These are phyloP conservation scores for Stenoptilia bipunctidactyla DNA, from an alignment of 2,888 invertebrate species.

Conservation along the genomic window DNA sequence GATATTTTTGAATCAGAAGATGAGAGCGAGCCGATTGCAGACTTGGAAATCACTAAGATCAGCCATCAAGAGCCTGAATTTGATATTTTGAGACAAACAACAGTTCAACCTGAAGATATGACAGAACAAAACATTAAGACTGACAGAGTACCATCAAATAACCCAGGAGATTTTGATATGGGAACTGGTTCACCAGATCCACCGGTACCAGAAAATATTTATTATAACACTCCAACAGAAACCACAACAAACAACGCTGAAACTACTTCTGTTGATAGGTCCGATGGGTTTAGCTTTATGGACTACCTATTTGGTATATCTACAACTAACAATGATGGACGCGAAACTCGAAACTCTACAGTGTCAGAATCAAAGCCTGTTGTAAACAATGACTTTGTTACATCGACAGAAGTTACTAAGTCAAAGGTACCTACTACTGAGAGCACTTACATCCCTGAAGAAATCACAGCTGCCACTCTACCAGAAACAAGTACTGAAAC, in stretches of 20 bases:
- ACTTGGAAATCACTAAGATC: constrained; percentile 41
- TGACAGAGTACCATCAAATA: constrained; percentile 6
- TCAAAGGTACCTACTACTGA: constrained; percentile 41
- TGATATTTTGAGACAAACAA: constrained; percentile 19
- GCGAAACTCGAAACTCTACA: constrained; percentile 18
- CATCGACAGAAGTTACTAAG: constrained; percentile 22
- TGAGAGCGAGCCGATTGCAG: constrained; percentile 26
- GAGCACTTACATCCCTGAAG: constrained; percentile 49
- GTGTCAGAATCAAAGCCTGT: constrained; percentile 13
- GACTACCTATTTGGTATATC: constrained; percentile 54
- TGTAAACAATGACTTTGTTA: constrained; percentile 28
- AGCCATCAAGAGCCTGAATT: constrained; percentile 10
- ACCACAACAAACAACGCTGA: constrained; percentile 26
- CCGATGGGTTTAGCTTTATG: constrained; percentile 49
- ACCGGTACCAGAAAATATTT: constrained; percentile 36
- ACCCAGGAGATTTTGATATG: constrained; percentile 53
- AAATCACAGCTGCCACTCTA: constrained; percentile 34
- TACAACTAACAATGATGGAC: constrained; percentile 28
- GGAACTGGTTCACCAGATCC: constrained; percentile 50
- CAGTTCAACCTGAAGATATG: constrained; percentile 13
- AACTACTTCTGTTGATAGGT: constrained; percentile 27
- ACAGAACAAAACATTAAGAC: constrained; percentile 13
- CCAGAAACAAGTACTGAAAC: constrained; percentile 20
- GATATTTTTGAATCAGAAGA: constrained; percentile 36
- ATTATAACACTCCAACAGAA: constrained; percentile 36